Conservation (phyloP, 2,888 invertebrate species). For the Aplocera efformata region DNA sequence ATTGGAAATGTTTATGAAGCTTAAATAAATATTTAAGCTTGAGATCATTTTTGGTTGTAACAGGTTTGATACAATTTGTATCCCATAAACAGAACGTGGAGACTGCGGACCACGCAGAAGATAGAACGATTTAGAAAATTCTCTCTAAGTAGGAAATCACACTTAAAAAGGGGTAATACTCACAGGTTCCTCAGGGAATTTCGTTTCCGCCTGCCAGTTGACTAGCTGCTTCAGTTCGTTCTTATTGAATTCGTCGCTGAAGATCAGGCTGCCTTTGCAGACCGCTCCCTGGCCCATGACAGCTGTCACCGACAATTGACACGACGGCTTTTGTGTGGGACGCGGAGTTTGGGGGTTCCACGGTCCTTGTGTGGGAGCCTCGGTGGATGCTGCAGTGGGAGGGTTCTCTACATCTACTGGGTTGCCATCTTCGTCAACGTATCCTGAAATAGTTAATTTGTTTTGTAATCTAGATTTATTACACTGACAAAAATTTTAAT, state of each 20-base stretch:
- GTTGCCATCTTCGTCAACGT: slow-evolving; percentile 55
- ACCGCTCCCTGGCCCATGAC: slow-evolving; percentile 44
- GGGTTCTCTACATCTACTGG: slow-evolving; percentile 33
- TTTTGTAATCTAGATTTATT: neutral
- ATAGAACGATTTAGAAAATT: no score
- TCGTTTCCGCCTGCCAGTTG: slow-evolving; percentile 76
- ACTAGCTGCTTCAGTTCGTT: slow-evolving; percentile 43
- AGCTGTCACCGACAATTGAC: slow-evolving; percentile 44
- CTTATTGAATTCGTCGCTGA: slow-evolving; percentile 80
- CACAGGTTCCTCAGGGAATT: slow-evolving; percentile 82
- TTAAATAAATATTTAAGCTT: no score
- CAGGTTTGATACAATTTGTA: no score
- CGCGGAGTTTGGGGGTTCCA: slow-evolving; percentile 7
- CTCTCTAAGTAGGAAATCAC: no score
- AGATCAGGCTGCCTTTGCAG: slow-evolving; percentile 80
- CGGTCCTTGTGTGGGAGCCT: slow-evolving; percentile 4
- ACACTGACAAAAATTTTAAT: no score
- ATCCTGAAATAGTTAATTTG: slow-evolving; percentile 44
- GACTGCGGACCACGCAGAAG: no score
- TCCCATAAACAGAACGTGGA: no score
- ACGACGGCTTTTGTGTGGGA: slow-evolving; percentile 28
- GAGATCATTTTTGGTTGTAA: no score
- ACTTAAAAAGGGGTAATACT: slow-evolving; percentile 29
- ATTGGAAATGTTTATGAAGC: no score
- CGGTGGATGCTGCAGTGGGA: slow-evolving; percentile 11